Evolutionary conservation across 2,888 invertebrate genomes (phyloP), one percentile per base, ranked within the genome.

Genomic region (Hecatera dysodea): DNA sequence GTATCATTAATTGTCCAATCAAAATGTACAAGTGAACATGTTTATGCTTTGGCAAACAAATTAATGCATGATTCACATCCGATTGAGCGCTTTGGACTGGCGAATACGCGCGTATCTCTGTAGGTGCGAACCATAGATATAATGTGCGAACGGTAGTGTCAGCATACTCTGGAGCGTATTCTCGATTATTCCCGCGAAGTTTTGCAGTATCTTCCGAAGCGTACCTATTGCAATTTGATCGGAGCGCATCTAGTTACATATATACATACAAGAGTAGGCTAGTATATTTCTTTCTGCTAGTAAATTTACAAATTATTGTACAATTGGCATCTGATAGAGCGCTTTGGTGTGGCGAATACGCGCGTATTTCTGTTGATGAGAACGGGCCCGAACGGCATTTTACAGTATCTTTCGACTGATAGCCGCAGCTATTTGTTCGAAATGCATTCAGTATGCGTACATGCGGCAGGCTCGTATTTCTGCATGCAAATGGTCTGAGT

Each of bases 1-100:
- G 15, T 70, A 19, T 46, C 27, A 69, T 36, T 53, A 24, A 69
- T 36, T 44, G 12, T 17, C 9, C 53, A 29, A 57, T 39, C 39
- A 48, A 29, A 68, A 55, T 70, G 27, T 22, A 15, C 39, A 55
- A 55, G n/a, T 19, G 39, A 44, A 19, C 8, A 42, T 24, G 19
- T 50, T 50, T 57, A 24, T 57, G 19, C 7, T 57, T 48, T 46
- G 46, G 39, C 11, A 22, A 39, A 29, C 27, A 36, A 36, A 36
- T 55, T 3, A 27, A 27, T 19, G 6, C 8, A 12, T 9, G 17
- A 36, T 12, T 12, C 17, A 64, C 12, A 42, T 42, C n/a, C 19
- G 15, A 64, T 33, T 1, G 8, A 33, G 24, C 11, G 19, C 7
- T 5, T n/a, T 0, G 3, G 6, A 44, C 2, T 2, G 44, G 24